A percentile compares a stretch with the other conserved stretches of the same genome.
phyloP scores from a whole-genome alignment of 1,140 invertebrate genomes.

The Drosophila pruinosa region DNA sequence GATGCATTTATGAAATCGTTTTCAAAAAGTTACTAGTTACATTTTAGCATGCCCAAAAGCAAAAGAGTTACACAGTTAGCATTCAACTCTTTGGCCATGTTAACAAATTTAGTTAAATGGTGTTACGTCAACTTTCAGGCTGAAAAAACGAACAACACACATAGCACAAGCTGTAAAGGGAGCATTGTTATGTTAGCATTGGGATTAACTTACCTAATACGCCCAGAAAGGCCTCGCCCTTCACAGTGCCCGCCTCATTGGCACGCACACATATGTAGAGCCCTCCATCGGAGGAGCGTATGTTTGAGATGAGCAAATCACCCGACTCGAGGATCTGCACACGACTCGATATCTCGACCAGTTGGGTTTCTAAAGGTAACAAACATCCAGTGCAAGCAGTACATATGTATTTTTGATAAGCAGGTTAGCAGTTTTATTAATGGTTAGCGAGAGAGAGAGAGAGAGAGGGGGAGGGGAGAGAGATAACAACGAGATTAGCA shows the following conservation, averaged over 20 bases:
- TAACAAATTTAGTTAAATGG: background rate
- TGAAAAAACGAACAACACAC: background rate
- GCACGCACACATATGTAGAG: slow-evolving; percentile 94
- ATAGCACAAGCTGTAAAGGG: background rate
- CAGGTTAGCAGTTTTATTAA: slow-evolving; percentile 37
- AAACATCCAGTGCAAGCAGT: slow-evolving; percentile 38
- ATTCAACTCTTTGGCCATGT: background rate
- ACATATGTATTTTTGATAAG: background rate
- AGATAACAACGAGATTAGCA: slow-evolving; percentile 49
- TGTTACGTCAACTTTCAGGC: background rate
- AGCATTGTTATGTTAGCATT: background rate
- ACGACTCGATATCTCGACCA: slow-evolving; percentile 85
- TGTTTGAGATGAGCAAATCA: slow-evolving; percentile 93
- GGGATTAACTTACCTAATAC: slow-evolving; percentile 88
- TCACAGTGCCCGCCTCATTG: slow-evolving; percentile 94
- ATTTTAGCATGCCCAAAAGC: background rate
- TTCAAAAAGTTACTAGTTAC: no score
- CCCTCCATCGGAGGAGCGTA: slow-evolving; percentile 91
- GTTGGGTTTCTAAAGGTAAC: slow-evolving; percentile 67
- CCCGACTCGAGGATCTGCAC: slow-evolving; percentile 93
- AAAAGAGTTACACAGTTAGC: background rate
- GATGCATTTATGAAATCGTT: no score
- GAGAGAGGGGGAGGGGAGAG: slow-evolving; percentile 4
- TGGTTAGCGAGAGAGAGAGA: slow-evolving; percentile 34
- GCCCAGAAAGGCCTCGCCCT: slow-evolving; percentile 90